Conservation (phyloP, 2,113 vertebrate genomes). For the Camelus dromedarius region DNA sequence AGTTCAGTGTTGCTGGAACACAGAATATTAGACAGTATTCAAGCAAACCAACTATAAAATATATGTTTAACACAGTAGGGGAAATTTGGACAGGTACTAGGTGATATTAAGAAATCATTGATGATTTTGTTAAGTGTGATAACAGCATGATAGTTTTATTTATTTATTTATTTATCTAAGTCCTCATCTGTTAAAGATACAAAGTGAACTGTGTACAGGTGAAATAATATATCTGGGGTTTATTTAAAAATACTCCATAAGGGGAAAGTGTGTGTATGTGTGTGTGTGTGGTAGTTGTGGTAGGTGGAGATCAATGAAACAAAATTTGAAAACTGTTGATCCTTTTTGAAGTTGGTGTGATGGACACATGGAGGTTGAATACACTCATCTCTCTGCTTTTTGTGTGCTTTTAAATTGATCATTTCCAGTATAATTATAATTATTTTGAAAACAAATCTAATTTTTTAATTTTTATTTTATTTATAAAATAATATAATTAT, state of each 20-base stretch:
- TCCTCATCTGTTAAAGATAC: conserved; percentile 33
- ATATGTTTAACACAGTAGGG: conserved; percentile 35
- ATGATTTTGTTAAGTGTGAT: neutral
- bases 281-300: neutral
- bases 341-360: neutral
- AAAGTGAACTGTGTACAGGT: conserved; percentile 3
- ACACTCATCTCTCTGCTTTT: conserved; percentile 8
- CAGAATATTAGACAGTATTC: neutral
- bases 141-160: neutral
- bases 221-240: conserved; percentile 16
- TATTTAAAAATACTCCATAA: conserved; percentile 29
- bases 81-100: neutral
- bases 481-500: no score
- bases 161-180: neutral
- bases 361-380: neutral
- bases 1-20: neutral
- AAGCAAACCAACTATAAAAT: conserved; percentile 16
- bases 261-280: neutral
- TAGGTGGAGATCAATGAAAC: neutral
- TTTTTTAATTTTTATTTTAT: no score
- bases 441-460: no score
- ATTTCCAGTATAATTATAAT: no score
- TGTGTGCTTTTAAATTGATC: neutral
- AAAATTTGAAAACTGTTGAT: conserved; percentile 31
- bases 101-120: conserved; percentile 26